A percentile compares a stretch with the other conserved stretches of the same genome.
Conservation (phyloP, 2,113 vertebrate genomes). For the Butorides virescens region DNA sequence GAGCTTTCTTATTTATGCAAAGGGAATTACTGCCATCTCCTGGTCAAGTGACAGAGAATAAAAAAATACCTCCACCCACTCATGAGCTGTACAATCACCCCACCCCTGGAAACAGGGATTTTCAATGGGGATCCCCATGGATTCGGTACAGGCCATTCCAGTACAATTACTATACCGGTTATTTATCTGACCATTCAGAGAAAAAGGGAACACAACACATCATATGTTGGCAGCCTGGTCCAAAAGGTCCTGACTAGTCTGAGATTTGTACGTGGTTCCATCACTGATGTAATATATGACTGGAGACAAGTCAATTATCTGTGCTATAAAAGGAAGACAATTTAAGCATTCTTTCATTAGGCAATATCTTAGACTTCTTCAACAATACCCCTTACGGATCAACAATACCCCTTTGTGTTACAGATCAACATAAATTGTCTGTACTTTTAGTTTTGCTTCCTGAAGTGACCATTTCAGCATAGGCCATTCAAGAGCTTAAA, state of each 20-base stretch:
- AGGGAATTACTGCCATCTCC: slow-evolving; percentile 51
- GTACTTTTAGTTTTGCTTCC: neutral
- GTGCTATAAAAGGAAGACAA: neutral
- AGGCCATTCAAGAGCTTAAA: neutral
- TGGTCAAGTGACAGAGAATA: neutral
- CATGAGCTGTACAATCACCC: neutral
- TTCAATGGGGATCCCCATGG: neutral
- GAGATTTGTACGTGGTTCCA: neutral
- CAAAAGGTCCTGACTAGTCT: neutral
- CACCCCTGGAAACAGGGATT: neutral
- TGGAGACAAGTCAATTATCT: neutral
- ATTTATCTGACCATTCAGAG: neutral
- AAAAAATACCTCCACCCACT: neutral
- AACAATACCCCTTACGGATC: neutral
- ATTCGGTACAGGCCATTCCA: neutral
- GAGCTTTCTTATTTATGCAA: neutral
- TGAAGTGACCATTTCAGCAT: neutral
- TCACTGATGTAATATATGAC: neutral
- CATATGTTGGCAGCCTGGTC: neutral
- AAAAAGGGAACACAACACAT: neutral
- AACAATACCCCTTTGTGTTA: neutral
- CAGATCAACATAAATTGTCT: neutral
- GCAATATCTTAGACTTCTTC: neutral
- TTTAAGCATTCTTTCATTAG: neutral
- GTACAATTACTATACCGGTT: neutral